phyloP scores from a whole-genome alignment of 35 echinoderm and acorn worm species.

The Chiridota heheva region DNA sequence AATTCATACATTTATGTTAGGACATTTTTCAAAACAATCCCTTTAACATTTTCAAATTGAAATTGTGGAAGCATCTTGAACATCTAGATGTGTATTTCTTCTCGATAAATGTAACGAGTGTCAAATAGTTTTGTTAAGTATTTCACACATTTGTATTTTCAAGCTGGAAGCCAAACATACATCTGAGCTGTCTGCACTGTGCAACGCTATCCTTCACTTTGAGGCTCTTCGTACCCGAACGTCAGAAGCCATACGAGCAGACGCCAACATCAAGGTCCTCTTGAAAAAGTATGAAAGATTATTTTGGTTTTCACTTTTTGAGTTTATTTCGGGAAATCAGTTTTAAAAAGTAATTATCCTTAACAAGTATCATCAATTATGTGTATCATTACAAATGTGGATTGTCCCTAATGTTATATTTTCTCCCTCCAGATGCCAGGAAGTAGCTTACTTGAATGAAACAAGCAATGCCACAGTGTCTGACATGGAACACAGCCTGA shows the following conservation, averaged over 20 bases:
- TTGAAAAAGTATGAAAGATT: slow-evolving; percentile 62
- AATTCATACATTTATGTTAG: no score
- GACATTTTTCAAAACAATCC: no score
- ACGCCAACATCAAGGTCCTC: slow-evolving; percentile 55
- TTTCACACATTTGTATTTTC: background rate
- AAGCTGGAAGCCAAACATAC: slow-evolving; percentile 82
- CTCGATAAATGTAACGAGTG: no score
- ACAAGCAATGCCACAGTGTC: slow-evolving; percentile 57
- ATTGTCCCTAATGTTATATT: no score
- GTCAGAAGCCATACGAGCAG: slow-evolving; percentile 85
- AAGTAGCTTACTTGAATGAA: slow-evolving; percentile 20
- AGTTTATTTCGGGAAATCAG: no score
- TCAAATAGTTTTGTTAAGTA: no score
- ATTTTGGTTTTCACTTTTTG: slow-evolving; percentile 2
- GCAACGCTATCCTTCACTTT: slow-evolving; percentile 97
- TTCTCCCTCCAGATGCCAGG: slow-evolving; percentile 49
- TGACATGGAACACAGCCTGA: slow-evolving; percentile 53
- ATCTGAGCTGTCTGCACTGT: slow-evolving; percentile 74
- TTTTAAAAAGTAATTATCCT: background rate
- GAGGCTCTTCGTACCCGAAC: slow-evolving; percentile 91
- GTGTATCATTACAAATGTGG: background rate
- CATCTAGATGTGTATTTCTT: no score
- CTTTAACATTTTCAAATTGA: no score
- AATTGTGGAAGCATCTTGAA: no score
- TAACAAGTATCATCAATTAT: slow-evolving; percentile 1